Percentiles rank a stretch among this genome's conserved stretches.
These are phyloP conservation scores for Notarius lentiginosus DNA, from an alignment of 2,113 vertebrate species.

Conservation along the genomic window DNA sequence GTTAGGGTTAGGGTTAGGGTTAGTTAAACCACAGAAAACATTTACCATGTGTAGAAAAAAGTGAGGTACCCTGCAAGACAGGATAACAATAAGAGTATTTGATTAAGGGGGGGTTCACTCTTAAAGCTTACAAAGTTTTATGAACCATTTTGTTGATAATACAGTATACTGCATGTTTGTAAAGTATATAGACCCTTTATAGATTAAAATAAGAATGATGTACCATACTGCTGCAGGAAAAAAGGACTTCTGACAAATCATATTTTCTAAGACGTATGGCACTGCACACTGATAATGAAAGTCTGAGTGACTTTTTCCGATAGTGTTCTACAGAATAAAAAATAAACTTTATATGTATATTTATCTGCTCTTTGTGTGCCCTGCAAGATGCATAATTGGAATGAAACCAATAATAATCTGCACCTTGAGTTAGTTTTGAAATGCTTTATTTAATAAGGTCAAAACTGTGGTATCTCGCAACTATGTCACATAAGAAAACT, in stretches of 20 bases:
- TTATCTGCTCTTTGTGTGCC: not conserved
- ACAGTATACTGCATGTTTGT: not conserved
- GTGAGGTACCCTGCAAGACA: not conserved
- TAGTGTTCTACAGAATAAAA: not conserved
- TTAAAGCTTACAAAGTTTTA: not conserved
- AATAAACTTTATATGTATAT: not conserved
- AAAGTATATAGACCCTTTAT: not conserved
- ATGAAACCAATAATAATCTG: not conserved
- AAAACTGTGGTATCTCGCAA: not conserved
- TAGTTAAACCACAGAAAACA: not conserved
- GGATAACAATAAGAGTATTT: not conserved
- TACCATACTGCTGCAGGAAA: not conserved
- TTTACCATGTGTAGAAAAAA: not conserved
- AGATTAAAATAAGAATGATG: not conserved
- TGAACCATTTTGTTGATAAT: not conserved
- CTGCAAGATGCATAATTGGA: not conserved
- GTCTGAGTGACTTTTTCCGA: not conserved
- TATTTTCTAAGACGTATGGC: not conserved
- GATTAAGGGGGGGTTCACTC: not conserved
- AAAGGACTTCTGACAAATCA: not conserved
- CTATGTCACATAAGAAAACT: not conserved
- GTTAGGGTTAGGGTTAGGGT: too few relatives aligned
- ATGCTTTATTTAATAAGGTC: not conserved
- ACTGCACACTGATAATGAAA: not conserved
- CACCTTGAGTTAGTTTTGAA: not conserved